A percentile compares a stretch with the other conserved stretches of the same genome.
Conservation (phyloP, 2,888 invertebrate species). For the Ormia ochracea region DNA sequence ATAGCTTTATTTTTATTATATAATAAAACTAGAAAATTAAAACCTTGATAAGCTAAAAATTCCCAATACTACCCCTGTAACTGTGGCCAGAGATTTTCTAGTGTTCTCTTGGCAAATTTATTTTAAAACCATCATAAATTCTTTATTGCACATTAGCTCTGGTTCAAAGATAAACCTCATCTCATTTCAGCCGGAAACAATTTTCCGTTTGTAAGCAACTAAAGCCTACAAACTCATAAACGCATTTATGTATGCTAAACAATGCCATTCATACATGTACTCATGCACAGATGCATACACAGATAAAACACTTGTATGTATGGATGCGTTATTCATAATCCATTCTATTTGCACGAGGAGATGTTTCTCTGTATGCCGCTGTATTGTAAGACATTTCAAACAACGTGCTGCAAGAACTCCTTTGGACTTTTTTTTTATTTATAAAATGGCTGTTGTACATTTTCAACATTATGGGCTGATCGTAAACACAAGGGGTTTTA, state of each 20-base stretch:
- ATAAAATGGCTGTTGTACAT: neutral
- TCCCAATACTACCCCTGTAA: neutral
- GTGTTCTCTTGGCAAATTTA: neutral
- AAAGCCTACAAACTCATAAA: neutral
- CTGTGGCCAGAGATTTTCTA: neutral
- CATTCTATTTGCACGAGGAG: neutral
- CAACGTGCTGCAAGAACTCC: conserved; percentile 20
- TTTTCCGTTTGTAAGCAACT: neutral
- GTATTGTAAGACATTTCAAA: neutral
- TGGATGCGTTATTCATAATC: neutral
- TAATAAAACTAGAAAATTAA: neutral
- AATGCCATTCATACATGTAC: neutral
- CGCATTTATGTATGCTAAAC: neutral
- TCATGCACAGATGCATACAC: neutral
- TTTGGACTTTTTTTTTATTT: neutral
- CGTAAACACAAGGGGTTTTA: conserved; percentile 12
- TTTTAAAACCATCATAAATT: conserved; percentile 21
- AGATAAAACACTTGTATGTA: too few species aligned
- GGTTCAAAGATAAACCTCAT: neutral
- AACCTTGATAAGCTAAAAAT: neutral
- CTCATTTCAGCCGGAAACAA: neutral
- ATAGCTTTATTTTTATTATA: neutral
- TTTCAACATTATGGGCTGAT: neutral
- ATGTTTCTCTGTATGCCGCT: neutral
- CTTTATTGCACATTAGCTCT: neutral